Percentiles rank a stretch among this genome's conserved stretches.
phyloP scores from a whole-genome alignment of 2,113 vertebrate species.

The Aplodontia rufa region DNA sequence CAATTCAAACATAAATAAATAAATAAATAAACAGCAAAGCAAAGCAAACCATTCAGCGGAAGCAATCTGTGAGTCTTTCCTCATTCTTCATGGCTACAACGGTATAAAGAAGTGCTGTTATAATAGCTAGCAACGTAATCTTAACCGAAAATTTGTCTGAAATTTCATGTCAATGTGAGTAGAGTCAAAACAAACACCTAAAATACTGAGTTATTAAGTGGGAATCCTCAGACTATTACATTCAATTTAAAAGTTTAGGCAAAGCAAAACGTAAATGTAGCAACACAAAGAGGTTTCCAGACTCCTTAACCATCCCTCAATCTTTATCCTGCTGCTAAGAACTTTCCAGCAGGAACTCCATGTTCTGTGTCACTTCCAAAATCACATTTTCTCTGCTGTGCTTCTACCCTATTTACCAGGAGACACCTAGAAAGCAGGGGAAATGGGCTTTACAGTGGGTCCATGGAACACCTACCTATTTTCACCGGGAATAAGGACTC shows the following conservation, averaged over 20 bases:
- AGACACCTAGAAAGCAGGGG: neutral
- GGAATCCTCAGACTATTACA: neutral
- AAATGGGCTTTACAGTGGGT: neutral
- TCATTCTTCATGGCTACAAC: neutral
- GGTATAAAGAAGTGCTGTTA: neutral
- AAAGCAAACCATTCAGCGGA: constrained; percentile 42
- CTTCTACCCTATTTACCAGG: neutral
- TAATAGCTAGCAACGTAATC: neutral
- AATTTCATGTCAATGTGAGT: constrained; percentile 54
- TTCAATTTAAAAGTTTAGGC: constrained; percentile 21
- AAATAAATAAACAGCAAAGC: constrained; percentile 33
- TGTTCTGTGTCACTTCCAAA: neutral
- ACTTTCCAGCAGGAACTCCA: neutral
- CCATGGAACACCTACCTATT: constrained; percentile 7
- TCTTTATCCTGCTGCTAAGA: neutral
- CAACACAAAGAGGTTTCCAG: constrained; percentile 2
- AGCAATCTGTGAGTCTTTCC: neutral
- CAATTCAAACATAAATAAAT: constrained; percentile 41
- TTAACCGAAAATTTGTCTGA: constrained; percentile 11
- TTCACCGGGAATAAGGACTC: constrained; percentile 15
- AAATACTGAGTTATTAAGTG: neutral
- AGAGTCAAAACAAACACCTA: constrained; percentile 9
- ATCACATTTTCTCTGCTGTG: constrained; percentile 21
- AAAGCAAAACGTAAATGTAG: neutral
- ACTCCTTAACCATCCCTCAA: neutral